A percentile compares a stretch with the other conserved stretches of the same genome.
These are phyloP conservation scores for Poeciliopsis occidentalis DNA, from an alignment of 2,113 vertebrate genomes.

Conservation along the genomic window DNA sequence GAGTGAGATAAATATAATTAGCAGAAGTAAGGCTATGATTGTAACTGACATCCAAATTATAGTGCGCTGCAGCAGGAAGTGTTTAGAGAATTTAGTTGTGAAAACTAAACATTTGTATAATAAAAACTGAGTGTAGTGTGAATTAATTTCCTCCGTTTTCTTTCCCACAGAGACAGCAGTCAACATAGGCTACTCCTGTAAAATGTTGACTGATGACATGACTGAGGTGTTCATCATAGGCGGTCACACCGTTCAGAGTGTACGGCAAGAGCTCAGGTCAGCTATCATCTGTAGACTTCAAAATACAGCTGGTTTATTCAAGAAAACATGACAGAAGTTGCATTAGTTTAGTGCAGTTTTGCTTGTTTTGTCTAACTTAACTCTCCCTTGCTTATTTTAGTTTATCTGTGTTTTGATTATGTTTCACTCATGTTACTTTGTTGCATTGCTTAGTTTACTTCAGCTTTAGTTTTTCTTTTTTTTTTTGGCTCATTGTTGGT, in stretches of 20 bases:
- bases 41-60: background rate
- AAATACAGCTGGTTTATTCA: background rate
- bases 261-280: slow-evolving; percentile 92
- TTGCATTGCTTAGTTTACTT: too few species aligned
- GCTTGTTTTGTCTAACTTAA: background rate
- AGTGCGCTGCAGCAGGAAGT: background rate
- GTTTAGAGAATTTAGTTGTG: background rate
- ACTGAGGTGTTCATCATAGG: slow-evolving; percentile 89
- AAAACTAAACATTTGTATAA: background rate
- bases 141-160: background rate
- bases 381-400: background rate
- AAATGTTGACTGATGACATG: slow-evolving; percentile 95
- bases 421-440: too few species aligned
- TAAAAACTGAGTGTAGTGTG: background rate
- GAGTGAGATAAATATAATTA: background rate
- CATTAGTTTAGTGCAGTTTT: background rate
- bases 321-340: background rate
- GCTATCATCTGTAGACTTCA: slow-evolving; percentile 56
- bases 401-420: background rate
- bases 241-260: slow-evolving; percentile 90
- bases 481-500: too few species aligned
- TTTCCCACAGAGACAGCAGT: slow-evolving; percentile 87
- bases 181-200: slow-evolving; percentile 95
- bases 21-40: background rate
- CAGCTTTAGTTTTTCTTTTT: too few species aligned